Evolutionary conservation across 2,797 vertebrate species (phyloP), one percentile per base, ranked within the genome.

Genomic region (Borostomias antarcticus): DNA sequence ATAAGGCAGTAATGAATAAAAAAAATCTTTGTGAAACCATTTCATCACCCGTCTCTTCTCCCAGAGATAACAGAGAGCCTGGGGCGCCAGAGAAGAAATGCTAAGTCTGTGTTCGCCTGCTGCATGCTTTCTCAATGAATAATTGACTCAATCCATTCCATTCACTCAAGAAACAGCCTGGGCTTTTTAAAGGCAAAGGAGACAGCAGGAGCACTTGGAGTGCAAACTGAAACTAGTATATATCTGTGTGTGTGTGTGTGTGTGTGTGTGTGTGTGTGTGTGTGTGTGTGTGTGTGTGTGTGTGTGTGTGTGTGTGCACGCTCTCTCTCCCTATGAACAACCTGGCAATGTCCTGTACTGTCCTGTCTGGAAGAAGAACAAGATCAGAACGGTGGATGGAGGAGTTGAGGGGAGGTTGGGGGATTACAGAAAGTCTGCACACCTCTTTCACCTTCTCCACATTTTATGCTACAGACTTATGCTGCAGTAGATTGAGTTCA

Each of bases 51-150:
- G 15, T 73, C 76, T 79, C 70, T 68, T 74, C 57, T 17, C 17
- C 32, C 51, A 50, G 57, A 80, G 78, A 85, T 86, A 88, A 80
- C 56, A 30, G 30, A 48, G 43, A 10, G 33, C n/a, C 30, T 11
- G 21, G n/a, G 40, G 52, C 25, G 25, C n/a, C 17, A 29, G 33
- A 30, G 45, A 28, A 62, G 30, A 33, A 25, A 59, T 52, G n/a
- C 57, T 68, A 28, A 63, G 75, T 29, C 26, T 79, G 80, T 73
- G 76, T 84, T 80, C 76, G 69, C 85, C 82, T 73, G 82, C 80
- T 74, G 78, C 78, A 76, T 85, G 84, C 76, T 82, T 84, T 72
- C 81, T 80, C 80, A 73, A 88, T 90, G 72, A 89, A 90, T 88
- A 87, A 89, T 86, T 89, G 77, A 90, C 77, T 23, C 45, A 78